These are phyloP conservation scores for Tiphia femorata DNA, from an alignment of 2,888 invertebrate genomes.

Conservation along the genomic window DNA sequence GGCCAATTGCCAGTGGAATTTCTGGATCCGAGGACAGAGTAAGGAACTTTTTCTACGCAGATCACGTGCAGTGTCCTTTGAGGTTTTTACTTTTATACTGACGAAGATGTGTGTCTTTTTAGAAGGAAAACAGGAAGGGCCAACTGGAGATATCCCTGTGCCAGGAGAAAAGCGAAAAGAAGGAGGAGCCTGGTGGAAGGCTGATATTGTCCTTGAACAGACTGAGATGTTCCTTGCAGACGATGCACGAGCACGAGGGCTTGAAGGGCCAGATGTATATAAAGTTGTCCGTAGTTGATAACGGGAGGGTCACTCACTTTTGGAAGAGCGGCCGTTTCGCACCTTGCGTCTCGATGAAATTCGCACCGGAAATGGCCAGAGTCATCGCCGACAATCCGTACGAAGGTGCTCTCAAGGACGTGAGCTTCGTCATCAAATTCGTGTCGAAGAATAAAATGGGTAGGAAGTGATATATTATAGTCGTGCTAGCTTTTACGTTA, in stretches of 20 bases:
- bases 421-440: slow-evolving; percentile 77
- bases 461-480: slow-evolving; percentile 16
- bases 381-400: slow-evolving; percentile 75
- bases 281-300: slow-evolving; percentile 82
- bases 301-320: slow-evolving; percentile 71
- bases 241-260: slow-evolving; percentile 81
- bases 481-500: not conserved
- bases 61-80: no score
- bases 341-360: slow-evolving; percentile 83
- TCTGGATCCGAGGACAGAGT: slow-evolving; percentile 71
- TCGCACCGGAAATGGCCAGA: slow-evolving; percentile 77
- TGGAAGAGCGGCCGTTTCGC: slow-evolving; percentile 83
- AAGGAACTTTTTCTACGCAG: no score
- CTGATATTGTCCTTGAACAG: slow-evolving; percentile 76
- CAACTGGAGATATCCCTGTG: slow-evolving; percentile 76
- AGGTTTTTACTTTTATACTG: no score
- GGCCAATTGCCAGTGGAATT: slow-evolving; percentile 77
- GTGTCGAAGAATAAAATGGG: slow-evolving; percentile 78
- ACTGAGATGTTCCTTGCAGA: slow-evolving; percentile 77
- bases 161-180: slow-evolving; percentile 74
- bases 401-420: slow-evolving; percentile 75
- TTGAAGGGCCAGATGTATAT: slow-evolving; percentile 81
- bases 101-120: no score
- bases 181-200: slow-evolving; percentile 76
- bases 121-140: slow-evolving; percentile 79